Conservation (phyloP, 2,797 vertebrate species). For the Darevskia mixta region DNA sequence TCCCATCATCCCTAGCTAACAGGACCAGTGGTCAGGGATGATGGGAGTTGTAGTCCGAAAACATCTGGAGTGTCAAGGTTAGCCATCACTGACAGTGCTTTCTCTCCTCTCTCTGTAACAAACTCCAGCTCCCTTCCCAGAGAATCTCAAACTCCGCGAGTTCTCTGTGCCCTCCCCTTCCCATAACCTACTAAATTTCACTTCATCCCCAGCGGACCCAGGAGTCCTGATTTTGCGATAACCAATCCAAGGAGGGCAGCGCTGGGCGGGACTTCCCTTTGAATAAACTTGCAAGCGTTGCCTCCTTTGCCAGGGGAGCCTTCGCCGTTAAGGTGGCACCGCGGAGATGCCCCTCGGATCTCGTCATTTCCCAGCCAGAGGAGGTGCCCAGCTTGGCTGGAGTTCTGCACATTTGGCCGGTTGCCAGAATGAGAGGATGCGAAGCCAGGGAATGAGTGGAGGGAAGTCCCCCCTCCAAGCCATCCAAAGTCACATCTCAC, state of each 20-base stretch:
- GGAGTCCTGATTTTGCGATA: conserved; percentile 48
- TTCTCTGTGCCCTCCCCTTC: conserved; percentile 30
- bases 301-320: neutral
- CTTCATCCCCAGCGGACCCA: conserved; percentile 36
- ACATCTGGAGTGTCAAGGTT: too few relatives aligned
- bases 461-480: too few relatives aligned
- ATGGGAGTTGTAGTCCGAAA: too few relatives aligned
- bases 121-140: neutral
- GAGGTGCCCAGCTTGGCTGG: neutral
- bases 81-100: neutral
- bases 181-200: conserved; percentile 48
- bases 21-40: too few relatives aligned
- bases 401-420: neutral
- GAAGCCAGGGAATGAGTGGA: too few relatives aligned
- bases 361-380: neutral
- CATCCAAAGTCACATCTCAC: too few relatives aligned
- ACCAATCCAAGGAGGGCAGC: conserved; percentile 33
- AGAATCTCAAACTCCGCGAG: neutral
- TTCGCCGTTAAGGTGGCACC: conserved; percentile 19
- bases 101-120: neutral
- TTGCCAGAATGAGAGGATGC: neutral
- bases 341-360: neutral
- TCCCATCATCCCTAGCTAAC: too few relatives aligned
- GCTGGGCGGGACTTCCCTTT: conserved; percentile 46
- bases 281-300: conserved; percentile 30